Evolutionary conservation across 2,888 invertebrate genomes (phyloP).

Genomic region (Hyalella azteca): DNA sequence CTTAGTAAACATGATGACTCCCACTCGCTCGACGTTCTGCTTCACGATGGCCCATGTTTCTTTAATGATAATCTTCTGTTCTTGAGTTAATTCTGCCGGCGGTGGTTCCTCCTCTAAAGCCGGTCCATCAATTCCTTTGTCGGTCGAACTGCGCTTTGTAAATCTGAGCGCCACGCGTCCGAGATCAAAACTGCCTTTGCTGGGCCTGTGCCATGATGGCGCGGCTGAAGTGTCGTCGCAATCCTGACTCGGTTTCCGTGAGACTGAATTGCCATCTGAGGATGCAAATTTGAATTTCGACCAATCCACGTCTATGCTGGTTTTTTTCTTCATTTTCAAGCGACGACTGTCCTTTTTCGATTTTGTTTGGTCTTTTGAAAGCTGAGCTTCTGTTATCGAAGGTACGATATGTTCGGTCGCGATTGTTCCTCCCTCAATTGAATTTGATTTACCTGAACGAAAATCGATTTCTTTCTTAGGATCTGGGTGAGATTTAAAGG

Average conservation of each 20-base stretch:
- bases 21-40: conserved; percentile 64
- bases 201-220: neutral
- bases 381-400: neutral
- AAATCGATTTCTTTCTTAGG: neutral
- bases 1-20: conserved; percentile 65
- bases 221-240: neutral
- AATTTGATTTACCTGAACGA: neutral
- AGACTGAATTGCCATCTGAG: neutral
- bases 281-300: neutral
- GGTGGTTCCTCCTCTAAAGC: conserved; percentile 17
- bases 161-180: neutral
- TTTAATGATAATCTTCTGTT: conserved; percentile 63
- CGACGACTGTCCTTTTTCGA: conserved; percentile 17
- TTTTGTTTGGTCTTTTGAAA: neutral
- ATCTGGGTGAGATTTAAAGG: neutral
- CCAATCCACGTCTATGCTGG: conserved; percentile 20
- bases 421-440: neutral
- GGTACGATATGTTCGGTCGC: neutral
- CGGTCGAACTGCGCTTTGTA: neutral
- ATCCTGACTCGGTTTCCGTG: conserved; percentile 14
- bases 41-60: conserved; percentile 64
- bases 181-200: conserved; percentile 16
- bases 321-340: conserved; percentile 23
- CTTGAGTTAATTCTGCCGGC: conserved; percentile 60
- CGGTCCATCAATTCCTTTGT: neutral